phyloP scores from a whole-genome alignment of 2,113 vertebrate species.

The Pedionomus torquatus region DNA sequence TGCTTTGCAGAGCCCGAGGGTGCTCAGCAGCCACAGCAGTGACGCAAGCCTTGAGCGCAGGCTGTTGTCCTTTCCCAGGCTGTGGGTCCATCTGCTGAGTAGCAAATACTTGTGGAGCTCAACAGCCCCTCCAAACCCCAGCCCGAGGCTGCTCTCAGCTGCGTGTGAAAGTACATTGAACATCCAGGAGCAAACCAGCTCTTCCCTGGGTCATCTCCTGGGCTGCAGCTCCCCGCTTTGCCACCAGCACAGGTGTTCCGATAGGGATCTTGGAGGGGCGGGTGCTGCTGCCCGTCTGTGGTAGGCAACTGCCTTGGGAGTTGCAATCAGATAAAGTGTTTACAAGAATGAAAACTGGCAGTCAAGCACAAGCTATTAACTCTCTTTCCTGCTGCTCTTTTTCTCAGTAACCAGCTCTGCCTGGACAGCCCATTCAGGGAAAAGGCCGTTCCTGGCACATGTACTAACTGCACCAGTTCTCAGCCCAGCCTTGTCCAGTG shows the following conservation, averaged over 20 bases:
- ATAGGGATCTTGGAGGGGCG: background rate
- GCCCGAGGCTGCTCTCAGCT: background rate
- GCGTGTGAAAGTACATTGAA: fast-evolving
- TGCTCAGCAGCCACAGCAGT: background rate
- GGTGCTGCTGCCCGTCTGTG: background rate
- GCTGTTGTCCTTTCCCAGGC: fast-evolving
- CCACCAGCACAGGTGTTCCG: background rate
- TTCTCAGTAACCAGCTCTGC: background rate
- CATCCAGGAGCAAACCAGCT: background rate
- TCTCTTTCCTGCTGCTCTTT: background rate
- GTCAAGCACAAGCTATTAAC: background rate
- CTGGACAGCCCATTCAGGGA: fast-evolving
- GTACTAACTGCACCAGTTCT: background rate
- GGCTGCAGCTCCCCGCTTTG: background rate
- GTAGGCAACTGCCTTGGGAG: background rate
- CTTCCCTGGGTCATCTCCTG: background rate
- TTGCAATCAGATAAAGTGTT: background rate
- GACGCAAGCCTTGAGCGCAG: fast-evolving
- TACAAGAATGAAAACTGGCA: background rate
- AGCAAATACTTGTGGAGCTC: background rate
- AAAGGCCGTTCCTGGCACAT: fast-evolving
- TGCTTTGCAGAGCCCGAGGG: background rate
- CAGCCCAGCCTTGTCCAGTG: background rate
- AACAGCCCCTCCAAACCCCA: background rate
- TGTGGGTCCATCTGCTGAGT: fast-evolving